Evolutionary conservation across 1,140 invertebrate species (phyloP), one percentile per base, ranked within the genome.

Genomic region (Marisa cornuarietis): DNA sequence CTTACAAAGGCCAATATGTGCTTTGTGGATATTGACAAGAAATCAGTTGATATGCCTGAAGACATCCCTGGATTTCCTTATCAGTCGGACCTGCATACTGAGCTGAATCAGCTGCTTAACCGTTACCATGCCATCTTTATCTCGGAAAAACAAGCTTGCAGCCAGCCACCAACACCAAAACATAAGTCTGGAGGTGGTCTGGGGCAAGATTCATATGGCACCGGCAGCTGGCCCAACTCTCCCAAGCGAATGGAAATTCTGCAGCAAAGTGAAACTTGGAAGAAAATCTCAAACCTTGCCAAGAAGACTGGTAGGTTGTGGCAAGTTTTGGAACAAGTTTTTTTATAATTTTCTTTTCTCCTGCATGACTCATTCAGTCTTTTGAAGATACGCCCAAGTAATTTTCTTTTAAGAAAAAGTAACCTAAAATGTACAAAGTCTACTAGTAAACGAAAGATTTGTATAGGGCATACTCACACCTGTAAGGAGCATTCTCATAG

Each of bases 11-110:
- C 87, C 26, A 90, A 89, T 79, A 87, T 99, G 51, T 99, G 98
- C 92, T 95, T 97, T 90, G 96, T 99, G 65, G 97, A 99, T 91
- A 95, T 99, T 82, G 98, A 99, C 91, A 95, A 95, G 83, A 95
- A 95, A 84, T 94, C 93, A 83, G 95, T 99, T 83, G 96, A 98
- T 90, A 92, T 97, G 84, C 98, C 98, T 0, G 98, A 99, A 92
- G 98, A 99, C 91, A 91, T 99, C 83, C 97, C 97, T 0, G 92
- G 94, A 72, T 98, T 99, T 91, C 98, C 98, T 0, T 95, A 98
- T 88, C 94, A 95, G 84, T 93, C 94, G 79, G 95, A 97, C 83
- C 95, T 99, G 83, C 94, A 95, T 81, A 93, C 94, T 71, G 98
- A 99, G 91, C 93, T 99, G 54, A 94, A 93, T 85, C 93, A 95